A percentile compares a stretch with the other conserved stretches of the same genome.
Evolutionary conservation across 1,140 invertebrate genomes (phyloP).

Genomic region (silkworm (Bombyx mori)): DNA sequence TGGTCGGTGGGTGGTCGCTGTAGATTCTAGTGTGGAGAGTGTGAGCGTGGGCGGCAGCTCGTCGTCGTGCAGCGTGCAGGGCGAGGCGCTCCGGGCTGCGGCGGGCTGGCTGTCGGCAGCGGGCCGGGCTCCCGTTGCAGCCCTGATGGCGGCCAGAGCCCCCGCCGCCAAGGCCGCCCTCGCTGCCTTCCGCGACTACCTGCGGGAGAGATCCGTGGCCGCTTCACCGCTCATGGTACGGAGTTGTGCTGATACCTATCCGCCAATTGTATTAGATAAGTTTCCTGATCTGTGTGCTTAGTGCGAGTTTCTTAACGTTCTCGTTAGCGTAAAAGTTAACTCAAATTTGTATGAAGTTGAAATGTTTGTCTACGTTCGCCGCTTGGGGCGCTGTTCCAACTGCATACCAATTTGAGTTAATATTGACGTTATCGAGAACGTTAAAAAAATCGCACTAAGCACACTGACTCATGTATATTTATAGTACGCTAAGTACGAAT

Average conservation of each 20-base stretch:
- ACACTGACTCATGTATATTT: too few relatives aligned
- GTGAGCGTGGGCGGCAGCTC: constrained; percentile 41
- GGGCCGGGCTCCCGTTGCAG: constrained; percentile 82
- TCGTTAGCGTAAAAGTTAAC: too few relatives aligned
- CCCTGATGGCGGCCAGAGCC: constrained; percentile 86
- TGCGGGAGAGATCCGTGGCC: constrained; percentile 36
- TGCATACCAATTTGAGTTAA: too few relatives aligned
- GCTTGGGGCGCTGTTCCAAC: too few relatives aligned
- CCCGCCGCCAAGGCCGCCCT: constrained; percentile 78
- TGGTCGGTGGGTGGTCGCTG: not conserved
- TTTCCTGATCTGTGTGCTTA: too few relatives aligned
- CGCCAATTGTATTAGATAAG: too few relatives aligned
- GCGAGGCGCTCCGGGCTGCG: constrained; percentile 83
- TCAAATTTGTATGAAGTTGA: too few relatives aligned
- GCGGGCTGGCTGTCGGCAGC: constrained; percentile 89
- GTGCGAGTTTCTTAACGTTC: too few relatives aligned
- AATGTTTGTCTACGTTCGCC: too few relatives aligned
- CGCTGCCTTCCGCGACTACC: constrained; percentile 73
- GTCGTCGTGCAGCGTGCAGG: constrained; percentile 74
- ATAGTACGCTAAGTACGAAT: too few relatives aligned
- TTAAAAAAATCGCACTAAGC: too few relatives aligned
- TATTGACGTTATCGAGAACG: too few relatives aligned
- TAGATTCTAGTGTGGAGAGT: constrained; percentile 67
- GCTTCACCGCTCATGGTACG: constrained; percentile 40
- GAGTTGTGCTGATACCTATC: not conserved